Percentiles rank a stretch among this genome's conserved stretches.
Conservation (phyloP, 2,888 invertebrate genomes). For the Rhyacophila evoluta region DNA sequence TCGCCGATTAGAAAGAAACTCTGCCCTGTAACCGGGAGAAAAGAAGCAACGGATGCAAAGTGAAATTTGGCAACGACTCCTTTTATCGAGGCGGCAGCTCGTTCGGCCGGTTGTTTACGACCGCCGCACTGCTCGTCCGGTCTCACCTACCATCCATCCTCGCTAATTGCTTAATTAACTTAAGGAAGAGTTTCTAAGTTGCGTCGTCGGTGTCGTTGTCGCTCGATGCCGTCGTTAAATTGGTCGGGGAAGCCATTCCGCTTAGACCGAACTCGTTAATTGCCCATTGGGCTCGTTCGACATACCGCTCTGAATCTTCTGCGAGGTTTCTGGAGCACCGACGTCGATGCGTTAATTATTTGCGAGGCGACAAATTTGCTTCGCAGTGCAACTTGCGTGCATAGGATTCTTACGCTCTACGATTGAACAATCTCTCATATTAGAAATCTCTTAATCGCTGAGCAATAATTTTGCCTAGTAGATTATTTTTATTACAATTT, state of each 20-base stretch:
- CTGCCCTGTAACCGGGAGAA: not conserved
- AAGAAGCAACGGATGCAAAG: not conserved
- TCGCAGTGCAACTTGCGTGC: too few species aligned
- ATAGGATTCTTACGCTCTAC: too few species aligned
- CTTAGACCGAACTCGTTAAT: conserved; percentile 34
- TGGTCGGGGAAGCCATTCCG: not conserved
- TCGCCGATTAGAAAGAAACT: too few species aligned
- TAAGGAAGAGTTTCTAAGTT: conserved; percentile 26
- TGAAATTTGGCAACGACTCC: not conserved
- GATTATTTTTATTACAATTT: too few species aligned
- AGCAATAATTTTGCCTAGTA: too few species aligned
- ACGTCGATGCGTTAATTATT: conserved; percentile 11
- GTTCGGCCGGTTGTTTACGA: not conserved
- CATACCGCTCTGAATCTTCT: conserved; percentile 4
- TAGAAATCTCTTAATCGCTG: too few species aligned
- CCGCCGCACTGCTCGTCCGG: not conserved
- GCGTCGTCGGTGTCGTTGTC: not conserved
- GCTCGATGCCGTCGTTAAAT: not conserved
- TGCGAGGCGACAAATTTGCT: not conserved
- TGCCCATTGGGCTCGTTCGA: conserved; percentile 27
- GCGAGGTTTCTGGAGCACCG: conserved; percentile 19
- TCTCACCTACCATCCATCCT: conserved; percentile 34
- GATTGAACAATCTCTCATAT: too few species aligned
- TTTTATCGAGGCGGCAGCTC: not conserved
- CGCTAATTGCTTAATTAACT: conserved; percentile 38